phyloP scores from a whole-genome alignment of 2,113 vertebrate species.

The Muntiacus reevesi region DNA sequence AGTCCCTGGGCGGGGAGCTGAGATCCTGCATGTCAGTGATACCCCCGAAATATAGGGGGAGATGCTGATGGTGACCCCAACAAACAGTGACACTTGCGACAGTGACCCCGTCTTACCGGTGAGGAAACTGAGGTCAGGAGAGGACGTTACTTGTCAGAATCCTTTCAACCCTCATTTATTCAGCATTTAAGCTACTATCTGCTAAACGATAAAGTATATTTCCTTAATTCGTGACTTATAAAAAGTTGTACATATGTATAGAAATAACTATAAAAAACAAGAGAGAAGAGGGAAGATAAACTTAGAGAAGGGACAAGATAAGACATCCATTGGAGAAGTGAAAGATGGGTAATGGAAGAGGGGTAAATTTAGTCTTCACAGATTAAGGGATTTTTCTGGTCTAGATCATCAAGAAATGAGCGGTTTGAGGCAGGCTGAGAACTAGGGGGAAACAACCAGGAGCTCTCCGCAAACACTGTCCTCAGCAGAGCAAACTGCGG shows the following conservation, averaged over 20 bases:
- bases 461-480: background rate
- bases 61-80: accelerated
- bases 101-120: background rate
- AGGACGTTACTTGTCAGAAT: accelerated
- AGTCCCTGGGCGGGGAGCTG: background rate
- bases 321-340: accelerated
- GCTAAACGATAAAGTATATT: background rate
- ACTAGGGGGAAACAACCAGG: accelerated
- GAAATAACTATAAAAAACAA: background rate
- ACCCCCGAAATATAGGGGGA: accelerated
- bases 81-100: background rate
- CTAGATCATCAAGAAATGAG: background rate
- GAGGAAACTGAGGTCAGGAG: background rate
- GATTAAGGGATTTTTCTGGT: background rate
- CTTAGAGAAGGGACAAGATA: background rate
- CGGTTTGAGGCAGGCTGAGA: background rate
- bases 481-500: accelerated
- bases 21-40: background rate
- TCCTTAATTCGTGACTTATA: background rate
- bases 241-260: background rate
- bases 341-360: no score
- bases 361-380: background rate
- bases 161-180: no score
- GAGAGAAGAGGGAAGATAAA: background rate
- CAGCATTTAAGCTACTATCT: background rate